Base-by-base conservation (phyloP, 2,888 invertebrate species). In the Sepioteuthis lessoniana region DNA sequence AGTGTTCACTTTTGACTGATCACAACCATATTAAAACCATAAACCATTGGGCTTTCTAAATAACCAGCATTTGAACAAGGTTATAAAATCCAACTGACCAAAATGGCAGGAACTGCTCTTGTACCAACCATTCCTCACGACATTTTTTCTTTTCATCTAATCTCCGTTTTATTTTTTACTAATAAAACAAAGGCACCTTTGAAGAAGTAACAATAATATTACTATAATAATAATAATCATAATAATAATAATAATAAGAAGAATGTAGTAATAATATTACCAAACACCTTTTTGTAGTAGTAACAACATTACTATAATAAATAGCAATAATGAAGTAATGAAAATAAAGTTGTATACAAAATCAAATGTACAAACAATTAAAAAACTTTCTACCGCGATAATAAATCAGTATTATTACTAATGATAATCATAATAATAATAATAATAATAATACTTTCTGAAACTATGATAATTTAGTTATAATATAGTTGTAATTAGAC, bases 11-110 rank as follows among this genome's bases (percentile, higher is more conserved):
- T n/a, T 19, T n/a, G n/a, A 76, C 76, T 76, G 76, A 76, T 76
- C 76, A 76, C 76, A n/a, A n/a, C 13, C 35, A 16, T 35, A 25
- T 28, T 28, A 55, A 55, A 50, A 50, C 16, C 25, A 50, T 28
- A 16, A 92, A 92, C 92, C 92, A 92, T 92, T 92, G 92, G 92
- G 92, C 92, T 92, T 92, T 92, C 92, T 92, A 92, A 46, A 42
- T 92, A 42, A 92, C 47, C 47, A 42, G 42, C 47, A 46, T 92
- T 42, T 42, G 42, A 42, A 4, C n/a, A 92, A n/a, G 92, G 92
- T 92, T 92, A 76, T 76, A n/a, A 76, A 60, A 76, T 76, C 76
- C n/a, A 35, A 76, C 76, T 76, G 76, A n/a, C 76, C 76, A 76
- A 1, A n/a, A 76, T 76, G 76, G 76, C 76, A 76, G 76, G 55